Percentiles rank a stretch among this genome's conserved stretches.
These are phyloP conservation scores for Drosophila obscura DNA, from an alignment of 1,140 invertebrate species.

Conservation along the genomic window DNA sequence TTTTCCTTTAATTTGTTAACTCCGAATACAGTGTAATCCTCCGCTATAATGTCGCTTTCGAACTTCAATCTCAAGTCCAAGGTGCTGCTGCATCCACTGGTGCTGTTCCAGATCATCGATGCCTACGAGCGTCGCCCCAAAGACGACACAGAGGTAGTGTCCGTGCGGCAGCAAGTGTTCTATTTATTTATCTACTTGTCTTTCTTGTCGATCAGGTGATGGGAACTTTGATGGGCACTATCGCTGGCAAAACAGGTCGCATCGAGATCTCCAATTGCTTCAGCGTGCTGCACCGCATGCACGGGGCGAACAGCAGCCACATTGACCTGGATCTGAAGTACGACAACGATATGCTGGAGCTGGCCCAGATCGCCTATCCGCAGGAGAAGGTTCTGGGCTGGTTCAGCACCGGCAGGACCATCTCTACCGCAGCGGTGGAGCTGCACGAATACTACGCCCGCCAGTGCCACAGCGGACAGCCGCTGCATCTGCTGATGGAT, in stretches of 20 bases:
- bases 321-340: slow-evolving; percentile 57
- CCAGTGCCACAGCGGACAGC: slow-evolving; percentile 45
- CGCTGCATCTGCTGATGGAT: slow-evolving; percentile 60
- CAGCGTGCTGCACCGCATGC: slow-evolving; percentile 48
- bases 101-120: slow-evolving; percentile 65
- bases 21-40: neutral
- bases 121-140: slow-evolving; percentile 62
- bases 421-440: slow-evolving; percentile 33
- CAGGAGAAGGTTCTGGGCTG: slow-evolving; percentile 64
- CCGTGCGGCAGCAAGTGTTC: no score
- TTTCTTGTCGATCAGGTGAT: slow-evolving; percentile 27
- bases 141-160: neutral
- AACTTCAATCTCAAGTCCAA: slow-evolving; percentile 47
- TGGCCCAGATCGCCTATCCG: slow-evolving; percentile 55
- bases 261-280: slow-evolving; percentile 64
- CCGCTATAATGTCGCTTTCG: slow-evolving; percentile 25
- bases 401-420: slow-evolving; percentile 54
- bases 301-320: slow-evolving; percentile 20
- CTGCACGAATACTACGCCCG: slow-evolving; percentile 52
- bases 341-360: slow-evolving; percentile 56
- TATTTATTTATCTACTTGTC: neutral
- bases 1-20: neutral
- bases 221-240: slow-evolving; percentile 58
- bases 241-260: slow-evolving; percentile 28
- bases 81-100: slow-evolving; percentile 58